phyloP scores from a whole-genome alignment of 2,888 invertebrate genomes.

The Yponomeuta sedellus region DNA sequence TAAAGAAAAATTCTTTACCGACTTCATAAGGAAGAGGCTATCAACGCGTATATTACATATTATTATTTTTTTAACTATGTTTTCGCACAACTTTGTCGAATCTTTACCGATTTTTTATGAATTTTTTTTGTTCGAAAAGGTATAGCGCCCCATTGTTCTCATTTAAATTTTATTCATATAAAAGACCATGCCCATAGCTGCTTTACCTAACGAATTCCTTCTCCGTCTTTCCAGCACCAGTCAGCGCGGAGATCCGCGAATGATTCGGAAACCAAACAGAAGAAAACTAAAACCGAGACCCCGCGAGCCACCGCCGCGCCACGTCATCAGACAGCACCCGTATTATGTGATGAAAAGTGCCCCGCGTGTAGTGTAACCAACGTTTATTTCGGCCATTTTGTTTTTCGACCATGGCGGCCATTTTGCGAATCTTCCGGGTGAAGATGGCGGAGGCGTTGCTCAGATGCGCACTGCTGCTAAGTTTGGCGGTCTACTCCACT shows the following conservation, averaged over 20 bases:
- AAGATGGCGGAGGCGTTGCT: slow-evolving; percentile 41
- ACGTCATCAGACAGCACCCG: slow-evolving; percentile 27
- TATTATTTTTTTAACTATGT: no score
- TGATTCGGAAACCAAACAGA: slow-evolving; percentile 19
- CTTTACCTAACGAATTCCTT: neutral
- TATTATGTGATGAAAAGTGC: slow-evolving; percentile 61
- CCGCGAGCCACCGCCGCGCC: neutral
- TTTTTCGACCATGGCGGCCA: slow-evolving; percentile 23
- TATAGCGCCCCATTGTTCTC: no score
- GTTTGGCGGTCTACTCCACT: slow-evolving; percentile 58
- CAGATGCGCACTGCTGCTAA: slow-evolving; percentile 46
- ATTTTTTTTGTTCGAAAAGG: no score
- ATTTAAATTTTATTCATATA: no score
- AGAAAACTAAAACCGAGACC: slow-evolving; percentile 8
- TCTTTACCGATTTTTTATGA: no score
- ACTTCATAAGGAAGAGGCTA: no score
- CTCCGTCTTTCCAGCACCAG: slow-evolving; percentile 15
- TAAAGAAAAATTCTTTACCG: neutral
- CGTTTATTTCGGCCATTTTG: slow-evolving; percentile 45
- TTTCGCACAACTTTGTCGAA: no score
- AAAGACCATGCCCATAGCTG: neutral
- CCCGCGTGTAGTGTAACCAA: slow-evolving; percentile 37
- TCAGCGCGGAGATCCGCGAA: slow-evolving; percentile 5
- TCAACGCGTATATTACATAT: no score
- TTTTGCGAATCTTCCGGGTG: slow-evolving; percentile 33